Percentiles rank a stretch among this genome's conserved stretches.
These are phyloP conservation scores for Hippocampus zosterae DNA, from an alignment of 2,113 vertebrate genomes.

Conservation along the genomic window DNA sequence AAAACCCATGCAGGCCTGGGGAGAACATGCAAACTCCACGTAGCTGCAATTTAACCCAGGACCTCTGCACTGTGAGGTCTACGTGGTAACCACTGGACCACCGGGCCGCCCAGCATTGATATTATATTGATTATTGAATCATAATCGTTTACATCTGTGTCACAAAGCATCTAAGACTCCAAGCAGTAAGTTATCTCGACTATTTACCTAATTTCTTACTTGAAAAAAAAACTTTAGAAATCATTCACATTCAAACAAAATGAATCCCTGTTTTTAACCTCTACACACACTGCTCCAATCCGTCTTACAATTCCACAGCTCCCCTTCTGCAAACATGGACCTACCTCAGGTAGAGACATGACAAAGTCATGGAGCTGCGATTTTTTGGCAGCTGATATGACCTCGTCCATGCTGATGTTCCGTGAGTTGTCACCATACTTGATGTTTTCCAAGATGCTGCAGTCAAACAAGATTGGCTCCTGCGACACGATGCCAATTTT, in stretches of 20 bases:
- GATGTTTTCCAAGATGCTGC: constrained; percentile 77
- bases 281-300: background rate
- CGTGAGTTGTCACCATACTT: constrained; percentile 74
- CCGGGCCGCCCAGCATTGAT: no score
- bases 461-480: constrained; percentile 77
- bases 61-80: no score
- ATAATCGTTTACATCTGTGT: no score
- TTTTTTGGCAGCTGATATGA: constrained; percentile 71
- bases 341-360: constrained; percentile 74
- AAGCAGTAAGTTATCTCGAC: no score
- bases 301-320: background rate
- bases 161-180: no score
- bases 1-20: no score
- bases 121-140: no score
- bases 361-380: constrained; percentile 78
- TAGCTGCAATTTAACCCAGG: no score
- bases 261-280: background rate
- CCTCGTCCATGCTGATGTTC: constrained; percentile 68
- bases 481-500: constrained; percentile 80
- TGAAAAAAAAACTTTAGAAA: no score
- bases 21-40: no score
- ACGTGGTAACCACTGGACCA: no score
- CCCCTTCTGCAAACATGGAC: background rate
- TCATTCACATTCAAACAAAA: background rate
- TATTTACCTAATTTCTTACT: no score